Evolutionary conservation across 2,888 invertebrate genomes (phyloP), one percentile per base, ranked within the genome.

Genomic region (Ophioninae sp.): DNA sequence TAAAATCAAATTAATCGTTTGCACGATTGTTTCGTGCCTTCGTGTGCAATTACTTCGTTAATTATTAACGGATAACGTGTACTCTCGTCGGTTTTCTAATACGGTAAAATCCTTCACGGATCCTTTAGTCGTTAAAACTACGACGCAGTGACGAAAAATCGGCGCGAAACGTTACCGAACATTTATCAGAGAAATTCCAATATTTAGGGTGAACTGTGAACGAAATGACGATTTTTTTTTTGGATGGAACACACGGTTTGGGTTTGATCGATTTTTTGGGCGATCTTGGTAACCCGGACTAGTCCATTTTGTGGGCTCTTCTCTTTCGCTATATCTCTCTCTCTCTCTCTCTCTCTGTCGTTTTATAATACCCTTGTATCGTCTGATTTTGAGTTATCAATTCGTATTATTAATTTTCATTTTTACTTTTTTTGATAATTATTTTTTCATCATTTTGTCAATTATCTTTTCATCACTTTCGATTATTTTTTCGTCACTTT

Each of bases 291-390:
- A 37, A 23, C 20, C 8, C 30, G 77, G 77, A 68, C 67, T 44
- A 68, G 77, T 77, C 77, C 68, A 77, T 68, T 77, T 20, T 37
- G 57, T 39, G 50, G 10, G 30, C 64, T 17, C 17, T 37, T 23
- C 23, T 62, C 23, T 6, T 13, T 10, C 8, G 0, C 17, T 2
- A 8, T 7, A 6, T 64, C n/a, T n/a, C 59, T 44, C 39, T 50
- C 23, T 61, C 61, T 13, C 67, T 56, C 37, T 64, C 17, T 65
- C 64, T 50, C 39, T 7, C 6, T 41, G 41, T 41, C 30, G 30
- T 30, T 30, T 30, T 30, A 30, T 30, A 2, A 30, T 30, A 21
- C 21, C 10, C 21, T 1, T 21, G 13, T 62, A 13, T 50, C 5
- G 50, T 0, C 39, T 37, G 17, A 39, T 65, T 65, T 61, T 44